phyloP scores from a whole-genome alignment of 2,113 vertebrate species.

The Pangasianodon gigas region DNA sequence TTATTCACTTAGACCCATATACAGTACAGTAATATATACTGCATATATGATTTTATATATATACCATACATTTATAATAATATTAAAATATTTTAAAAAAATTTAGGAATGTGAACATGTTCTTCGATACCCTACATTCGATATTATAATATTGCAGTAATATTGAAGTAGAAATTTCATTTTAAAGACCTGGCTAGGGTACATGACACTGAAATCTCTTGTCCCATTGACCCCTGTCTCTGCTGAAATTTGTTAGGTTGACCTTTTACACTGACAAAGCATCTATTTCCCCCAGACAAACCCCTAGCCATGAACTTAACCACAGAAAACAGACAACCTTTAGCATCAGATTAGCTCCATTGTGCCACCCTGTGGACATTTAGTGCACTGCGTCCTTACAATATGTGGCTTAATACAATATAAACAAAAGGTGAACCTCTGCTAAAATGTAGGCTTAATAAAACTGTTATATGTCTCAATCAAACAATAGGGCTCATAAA shows the following conservation, averaged over 20 bases:
- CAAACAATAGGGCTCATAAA: constrained; percentile 10
- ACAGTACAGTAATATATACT: constrained; percentile 1
- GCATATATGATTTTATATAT: neutral
- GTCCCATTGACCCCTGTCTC: neutral
- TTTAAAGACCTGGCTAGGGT: neutral
- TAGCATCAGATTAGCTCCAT: constrained; percentile 24
- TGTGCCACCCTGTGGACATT: constrained; percentile 42
- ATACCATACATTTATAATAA: neutral
- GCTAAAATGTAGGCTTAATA: neutral
- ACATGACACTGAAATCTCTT: neutral
- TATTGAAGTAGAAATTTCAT: neutral
- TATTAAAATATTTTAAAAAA: neutral
- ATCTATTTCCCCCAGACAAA: constrained; percentile 1
- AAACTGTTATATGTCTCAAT: neutral
- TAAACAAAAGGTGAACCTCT: neutral
- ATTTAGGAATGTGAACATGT: neutral
- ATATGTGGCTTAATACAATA: neutral
- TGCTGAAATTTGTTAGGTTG: neutral
- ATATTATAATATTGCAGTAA: neutral
- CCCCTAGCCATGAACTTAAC: neutral
- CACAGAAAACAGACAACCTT: neutral
- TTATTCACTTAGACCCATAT: neutral
- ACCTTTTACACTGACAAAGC: neutral
- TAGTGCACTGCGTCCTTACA: constrained; percentile 23
- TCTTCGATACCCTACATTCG: neutral